Evolutionary conservation across 2,113 vertebrate species (phyloP), one percentile per base, ranked within the genome.

Genomic region (Xiphophorus couchianus): DNA sequence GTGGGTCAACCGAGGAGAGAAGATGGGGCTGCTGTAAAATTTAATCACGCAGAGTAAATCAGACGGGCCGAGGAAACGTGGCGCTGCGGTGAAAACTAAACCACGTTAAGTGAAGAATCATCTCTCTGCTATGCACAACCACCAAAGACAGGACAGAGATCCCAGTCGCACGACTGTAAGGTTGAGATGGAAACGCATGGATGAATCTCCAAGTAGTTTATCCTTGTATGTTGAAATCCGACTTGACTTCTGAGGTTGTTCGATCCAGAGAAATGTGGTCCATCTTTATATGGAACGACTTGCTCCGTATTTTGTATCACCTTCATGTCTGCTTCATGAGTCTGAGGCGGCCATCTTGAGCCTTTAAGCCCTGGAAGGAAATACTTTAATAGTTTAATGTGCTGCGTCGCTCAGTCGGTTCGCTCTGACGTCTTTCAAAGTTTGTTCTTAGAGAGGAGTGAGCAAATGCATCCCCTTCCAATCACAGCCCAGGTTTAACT

Each of bases 191-290:
- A 58, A 83, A 87, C 69, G 65, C 80, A 62, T 73, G 64, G 28
- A 58, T 92, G 92, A 85, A 79, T 84, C 77, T 83, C 28, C 74
- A 84, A 90, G 83, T 83, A 86, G 83, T 64, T 85, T 78, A 73
- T 69, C 78, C 72, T 83, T 80, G 78, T 62, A 37, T 61, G 76
- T 74, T 62, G 69, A 62, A 77, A 79, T 70, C 35, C 0, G 28
- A 66, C 62, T 25, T 69, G 66, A 82, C 71, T 62, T 61, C 62
- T 35, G 71, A 76, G 72, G 51, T 74, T 11, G 67, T 58, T 7
- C 8, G 42, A 27, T 42, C 73, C 14, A n/a, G 81, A 82, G 78
- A 67, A 85, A 78, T 74, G 62, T 64, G 60, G 70, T 86, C 67
- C 44, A 63, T 81, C 48, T 76, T 51, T 74, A 19, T 6, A 5